These are phyloP conservation scores for Hedya salicella DNA, from an alignment of 2,888 invertebrate genomes.

Conservation along the genomic window DNA sequence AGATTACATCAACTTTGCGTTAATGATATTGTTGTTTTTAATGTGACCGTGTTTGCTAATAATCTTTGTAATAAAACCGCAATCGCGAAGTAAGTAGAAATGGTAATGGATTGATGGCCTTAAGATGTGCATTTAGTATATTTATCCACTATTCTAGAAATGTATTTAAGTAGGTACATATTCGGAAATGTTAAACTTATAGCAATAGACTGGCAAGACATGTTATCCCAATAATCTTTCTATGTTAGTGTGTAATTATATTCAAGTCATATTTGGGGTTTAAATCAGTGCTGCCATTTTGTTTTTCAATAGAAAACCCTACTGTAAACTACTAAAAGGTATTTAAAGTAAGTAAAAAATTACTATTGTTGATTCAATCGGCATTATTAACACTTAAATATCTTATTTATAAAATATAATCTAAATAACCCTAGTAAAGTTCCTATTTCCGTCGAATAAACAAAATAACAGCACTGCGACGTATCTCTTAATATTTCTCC, in stretches of 20 bases:
- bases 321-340: not conserved
- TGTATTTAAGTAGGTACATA: slow-evolving; percentile 18
- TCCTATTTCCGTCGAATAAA: slow-evolving; percentile 14
- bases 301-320: slow-evolving; percentile 1
- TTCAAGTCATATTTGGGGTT: not conserved
- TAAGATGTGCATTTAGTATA: slow-evolving; percentile 41
- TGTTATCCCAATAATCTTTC: not conserved
- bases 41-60: slow-evolving; percentile 19
- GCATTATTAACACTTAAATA: not conserved
- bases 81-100: slow-evolving; percentile 7
- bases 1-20: too few relatives aligned
- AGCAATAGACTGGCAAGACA: not conserved
- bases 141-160: slow-evolving; percentile 33
- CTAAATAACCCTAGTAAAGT: not conserved
- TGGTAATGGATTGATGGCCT: slow-evolving; percentile 35
- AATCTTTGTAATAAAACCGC: slow-evolving; percentile 7
- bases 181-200: slow-evolving; percentile 16
- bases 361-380: too few relatives aligned
- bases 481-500: slow-evolving; percentile 1
- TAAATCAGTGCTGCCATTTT: slow-evolving; percentile 17
- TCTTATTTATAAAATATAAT: not conserved
- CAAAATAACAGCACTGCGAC: slow-evolving; percentile 16
- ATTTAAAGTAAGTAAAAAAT: not conserved
- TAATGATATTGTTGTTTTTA: too few relatives aligned
- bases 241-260: not conserved